These are phyloP conservation scores for Listronotus bonariensis DNA, from an alignment of 1,140 invertebrate genomes.

Conservation along the genomic window DNA sequence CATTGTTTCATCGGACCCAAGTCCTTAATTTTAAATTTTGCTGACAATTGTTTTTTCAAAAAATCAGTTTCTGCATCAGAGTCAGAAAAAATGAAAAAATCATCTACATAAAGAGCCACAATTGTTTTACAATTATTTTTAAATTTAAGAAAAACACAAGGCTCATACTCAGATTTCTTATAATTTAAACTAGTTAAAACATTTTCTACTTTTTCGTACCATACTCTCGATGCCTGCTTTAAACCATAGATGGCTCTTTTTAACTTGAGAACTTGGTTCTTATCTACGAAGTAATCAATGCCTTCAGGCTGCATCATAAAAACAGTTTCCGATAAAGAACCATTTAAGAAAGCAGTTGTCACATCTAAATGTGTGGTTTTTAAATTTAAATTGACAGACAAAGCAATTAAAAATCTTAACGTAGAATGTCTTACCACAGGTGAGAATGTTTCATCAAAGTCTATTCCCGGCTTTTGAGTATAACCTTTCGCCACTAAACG, in stretches of 20 bases:
- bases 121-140: constrained; percentile 35
- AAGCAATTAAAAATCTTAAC: constrained; percentile 42
- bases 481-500: constrained; percentile 55
- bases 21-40: constrained; percentile 45
- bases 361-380: constrained; percentile 50
- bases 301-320: constrained; percentile 49
- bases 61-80: constrained; percentile 19
- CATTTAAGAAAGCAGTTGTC: constrained; percentile 54
- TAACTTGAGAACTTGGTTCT: constrained; percentile 50
- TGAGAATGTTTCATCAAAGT: constrained; percentile 38
- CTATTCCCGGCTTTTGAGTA: constrained; percentile 38
- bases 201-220: constrained; percentile 44
- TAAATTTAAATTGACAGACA: constrained; percentile 44
- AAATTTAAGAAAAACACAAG: constrained; percentile 47
- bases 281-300: constrained; percentile 24
- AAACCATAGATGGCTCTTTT: constrained; percentile 52
- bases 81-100: constrained; percentile 31
- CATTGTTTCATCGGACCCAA: constrained; percentile 42
- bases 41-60: constrained; percentile 32
- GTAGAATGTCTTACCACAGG: constrained; percentile 40
- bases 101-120: constrained; percentile 36
- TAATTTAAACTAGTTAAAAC: constrained; percentile 44
- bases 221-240: constrained; percentile 46
- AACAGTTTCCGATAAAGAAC: constrained; percentile 49
- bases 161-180: constrained; percentile 47